Percentiles rank a stretch among this genome's conserved stretches.
These are phyloP conservation scores for Heliocidaris erythrogramma DNA, from an alignment of 35 echinoderm and acorn worm species.

Conservation along the genomic window DNA sequence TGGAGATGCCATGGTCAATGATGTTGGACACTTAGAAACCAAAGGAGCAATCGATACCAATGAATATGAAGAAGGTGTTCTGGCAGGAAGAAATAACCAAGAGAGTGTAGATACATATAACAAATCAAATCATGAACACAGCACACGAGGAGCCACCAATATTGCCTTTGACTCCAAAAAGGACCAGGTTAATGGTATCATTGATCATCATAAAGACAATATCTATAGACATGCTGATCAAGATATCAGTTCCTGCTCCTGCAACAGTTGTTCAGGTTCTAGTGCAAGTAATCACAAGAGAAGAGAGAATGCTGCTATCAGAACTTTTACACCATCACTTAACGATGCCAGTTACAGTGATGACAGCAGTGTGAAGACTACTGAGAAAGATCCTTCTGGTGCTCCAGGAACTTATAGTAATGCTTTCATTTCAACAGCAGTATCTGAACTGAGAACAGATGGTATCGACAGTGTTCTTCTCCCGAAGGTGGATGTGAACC, in stretches of 20 bases:
- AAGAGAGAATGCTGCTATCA: neutral
- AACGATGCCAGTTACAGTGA: no score
- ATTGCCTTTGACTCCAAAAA: neutral
- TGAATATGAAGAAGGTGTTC: neutral
- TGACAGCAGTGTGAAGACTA: no score
- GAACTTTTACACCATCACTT: no score
- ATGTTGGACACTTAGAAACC: neutral
- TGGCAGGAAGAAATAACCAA: neutral
- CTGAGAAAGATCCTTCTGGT: neutral
- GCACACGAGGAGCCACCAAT: neutral
- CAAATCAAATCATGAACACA: neutral
- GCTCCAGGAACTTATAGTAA: neutral
- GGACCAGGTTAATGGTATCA: neutral
- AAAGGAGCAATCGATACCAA: neutral
- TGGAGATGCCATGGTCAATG: neutral
- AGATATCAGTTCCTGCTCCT: neutral
- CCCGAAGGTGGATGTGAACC: conserved; percentile 16
- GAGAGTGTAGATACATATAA: neutral
- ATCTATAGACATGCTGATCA: neutral
- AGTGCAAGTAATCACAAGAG: neutral
- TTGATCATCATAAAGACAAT: neutral
- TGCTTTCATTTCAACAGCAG: neutral
- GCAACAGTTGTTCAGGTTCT: neutral
- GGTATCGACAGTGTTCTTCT: neutral
- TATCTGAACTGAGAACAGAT: neutral